A percentile compares a stretch with the other conserved stretches of the same genome.
Conservation (phyloP, 2,797 vertebrate genomes). For the Malacoraja senta region DNA sequence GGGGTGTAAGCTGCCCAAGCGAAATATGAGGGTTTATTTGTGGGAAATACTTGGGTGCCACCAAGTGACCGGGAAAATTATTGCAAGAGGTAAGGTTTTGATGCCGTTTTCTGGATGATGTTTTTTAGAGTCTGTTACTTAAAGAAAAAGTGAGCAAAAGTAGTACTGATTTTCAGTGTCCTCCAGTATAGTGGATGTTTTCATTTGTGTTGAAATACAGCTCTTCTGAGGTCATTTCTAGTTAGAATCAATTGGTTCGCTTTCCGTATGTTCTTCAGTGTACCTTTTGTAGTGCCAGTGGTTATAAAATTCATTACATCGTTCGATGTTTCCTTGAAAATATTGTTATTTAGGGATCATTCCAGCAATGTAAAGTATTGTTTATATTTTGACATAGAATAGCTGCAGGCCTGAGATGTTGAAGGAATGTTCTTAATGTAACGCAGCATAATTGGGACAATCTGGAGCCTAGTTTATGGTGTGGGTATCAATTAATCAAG, state of each 20-base stretch:
- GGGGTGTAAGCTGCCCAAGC: too few relatives aligned
- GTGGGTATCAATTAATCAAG: background rate
- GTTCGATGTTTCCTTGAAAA: background rate
- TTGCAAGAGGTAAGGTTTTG: background rate
- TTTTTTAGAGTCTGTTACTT: background rate
- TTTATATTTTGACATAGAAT: background rate
- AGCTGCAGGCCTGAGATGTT: background rate
- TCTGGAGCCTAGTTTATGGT: background rate
- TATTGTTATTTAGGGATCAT: background rate
- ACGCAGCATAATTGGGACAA: background rate
- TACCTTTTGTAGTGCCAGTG: background rate
- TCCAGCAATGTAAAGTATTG: background rate
- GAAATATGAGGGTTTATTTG: background rate
- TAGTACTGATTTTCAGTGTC: background rate
- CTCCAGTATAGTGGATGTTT: background rate
- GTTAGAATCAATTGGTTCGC: background rate
- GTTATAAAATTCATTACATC: background rate
- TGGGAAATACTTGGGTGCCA: slow-evolving; percentile 18
- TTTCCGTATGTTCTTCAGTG: background rate
- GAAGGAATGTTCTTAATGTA: background rate
- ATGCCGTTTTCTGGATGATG: background rate
- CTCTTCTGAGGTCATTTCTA: background rate
- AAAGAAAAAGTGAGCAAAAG: background rate
- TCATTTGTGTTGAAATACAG: background rate
- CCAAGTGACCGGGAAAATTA: background rate